Evolutionary conservation across 2,797 vertebrate species (phyloP), one percentile per base, ranked within the genome.

Genomic region (Morelia viridis): DNA sequence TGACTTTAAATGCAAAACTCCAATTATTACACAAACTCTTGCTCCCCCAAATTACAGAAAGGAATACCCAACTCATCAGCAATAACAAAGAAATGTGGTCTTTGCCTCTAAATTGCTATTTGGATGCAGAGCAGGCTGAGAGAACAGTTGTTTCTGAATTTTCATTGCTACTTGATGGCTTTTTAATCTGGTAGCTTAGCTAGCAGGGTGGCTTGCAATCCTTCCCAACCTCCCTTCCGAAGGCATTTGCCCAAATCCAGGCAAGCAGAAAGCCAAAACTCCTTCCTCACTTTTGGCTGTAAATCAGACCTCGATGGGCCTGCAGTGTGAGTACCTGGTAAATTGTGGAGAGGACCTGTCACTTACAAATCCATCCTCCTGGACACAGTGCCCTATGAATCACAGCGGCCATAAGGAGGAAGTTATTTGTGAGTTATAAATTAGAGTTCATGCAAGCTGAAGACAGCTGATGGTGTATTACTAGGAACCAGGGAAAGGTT

Each of bases 391-490:
- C 92, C 84, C 93, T 94, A 94, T 93, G 94, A 94, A 95, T 95
- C 94, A 95, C 92, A 85, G 76, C 83, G 56, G 91, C 87, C 89
- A 91, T 92, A 93, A 93, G 94, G 91, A 92, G 94, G 93, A 94
- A 92, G 91, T 95, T 93, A 94, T 95, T 94, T 94, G 93, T 91
- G 94, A 92, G 95, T 92, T 91, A 94, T 94, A 95, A 93, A 95
- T 92, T 91, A 94, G 93, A 62, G 85, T 91, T 61, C 86, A 91
- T 92, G 95, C 93, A 91, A 88, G 95, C 94, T 90, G 93, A 46
- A 87, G 93, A 60, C 41, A 58, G 60, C 92, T 71, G 85, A 68
- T 88, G 88, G 83, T 31, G 41, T 28, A 57, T 58, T 65, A 85
- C 65, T 65, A 71, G 65, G 88, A 85, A 31, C 61, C 84, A 88